Conservation (phyloP, 2,888 invertebrate species). For the Nomada ferruginata region DNA sequence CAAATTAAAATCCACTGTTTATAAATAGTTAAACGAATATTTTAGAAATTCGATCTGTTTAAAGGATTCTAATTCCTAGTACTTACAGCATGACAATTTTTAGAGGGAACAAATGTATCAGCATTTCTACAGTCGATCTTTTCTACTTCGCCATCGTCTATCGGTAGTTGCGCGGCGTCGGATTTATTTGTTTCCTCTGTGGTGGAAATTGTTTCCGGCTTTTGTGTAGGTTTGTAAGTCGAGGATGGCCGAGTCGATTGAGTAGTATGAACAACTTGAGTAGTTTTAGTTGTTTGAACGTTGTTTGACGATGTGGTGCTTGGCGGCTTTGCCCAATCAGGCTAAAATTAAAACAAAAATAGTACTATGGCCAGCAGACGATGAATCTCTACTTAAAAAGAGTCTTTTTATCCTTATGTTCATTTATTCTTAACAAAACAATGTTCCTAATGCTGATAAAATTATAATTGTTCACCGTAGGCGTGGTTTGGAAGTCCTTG, state of each 20-base stretch:
- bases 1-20: not conserved
- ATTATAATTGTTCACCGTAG: conserved; percentile 82
- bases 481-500: conserved; percentile 86
- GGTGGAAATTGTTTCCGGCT: conserved; percentile 6
- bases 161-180: conserved; percentile 50
- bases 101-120: conserved; percentile 86
- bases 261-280: conserved; percentile 25
- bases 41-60: not conserved
- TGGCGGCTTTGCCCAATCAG: conserved; percentile 93
- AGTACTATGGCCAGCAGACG: not conserved
- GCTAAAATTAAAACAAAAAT: conserved; percentile 84
- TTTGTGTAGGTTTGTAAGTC: conserved; percentile 7
- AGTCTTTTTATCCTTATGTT: not conserved
- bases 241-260: conserved; percentile 9
- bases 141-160: conserved; percentile 81
- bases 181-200: conserved; percentile 36
- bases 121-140: conserved; percentile 84
- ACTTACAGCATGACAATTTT: conserved; percentile 86
- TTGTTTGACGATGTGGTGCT: conserved; percentile 85
- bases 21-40: not conserved
- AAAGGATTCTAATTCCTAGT: not conserved
- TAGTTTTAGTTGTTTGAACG: conserved; percentile 36
- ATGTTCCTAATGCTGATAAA: too few species aligned
- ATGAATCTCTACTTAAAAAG: not conserved
- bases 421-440: not conserved